Conservation (phyloP, 53 echinoderm and acorn worm species). For the Antedon mediterranea region DNA sequence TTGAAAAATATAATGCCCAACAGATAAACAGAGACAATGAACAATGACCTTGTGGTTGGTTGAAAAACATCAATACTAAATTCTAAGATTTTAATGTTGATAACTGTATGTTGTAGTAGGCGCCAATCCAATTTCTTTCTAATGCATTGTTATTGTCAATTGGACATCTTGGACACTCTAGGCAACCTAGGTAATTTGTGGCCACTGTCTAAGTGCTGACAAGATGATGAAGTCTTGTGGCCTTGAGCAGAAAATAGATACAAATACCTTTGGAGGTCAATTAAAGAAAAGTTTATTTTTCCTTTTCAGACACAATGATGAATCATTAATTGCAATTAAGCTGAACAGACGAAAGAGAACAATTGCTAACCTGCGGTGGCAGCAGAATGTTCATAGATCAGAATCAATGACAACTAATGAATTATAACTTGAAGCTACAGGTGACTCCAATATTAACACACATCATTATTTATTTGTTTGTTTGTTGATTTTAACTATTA, state of each 20-base stretch:
- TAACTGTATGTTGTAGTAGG: too few relatives aligned
- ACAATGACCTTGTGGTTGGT: too few relatives aligned
- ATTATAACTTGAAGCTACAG: neutral
- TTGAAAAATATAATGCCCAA: too few relatives aligned
- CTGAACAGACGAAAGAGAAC: neutral
- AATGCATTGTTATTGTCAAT: neutral
- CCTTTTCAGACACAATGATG: neutral
- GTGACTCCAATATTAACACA: neutral
- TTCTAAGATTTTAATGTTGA: too few relatives aligned
- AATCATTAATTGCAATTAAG: neutral
- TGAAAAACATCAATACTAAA: too few relatives aligned
- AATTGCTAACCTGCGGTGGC: neutral
- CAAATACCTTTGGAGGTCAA: neutral
- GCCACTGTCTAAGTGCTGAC: neutral
- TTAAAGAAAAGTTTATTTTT: neutral
- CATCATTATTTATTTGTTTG: neutral
- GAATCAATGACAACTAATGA: neutral
- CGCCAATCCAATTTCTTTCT: neutral
- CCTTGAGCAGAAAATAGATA: neutral
- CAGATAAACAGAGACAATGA: too few relatives aligned
- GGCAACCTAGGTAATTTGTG: neutral
- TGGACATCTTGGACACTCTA: neutral
- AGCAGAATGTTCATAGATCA: neutral
- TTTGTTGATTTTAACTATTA: too few relatives aligned
- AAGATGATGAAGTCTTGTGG: neutral